Evolutionary conservation across 2,888 invertebrate genomes (phyloP), one percentile per base, ranked within the genome.

Genomic region (Anticlea derivata): DNA sequence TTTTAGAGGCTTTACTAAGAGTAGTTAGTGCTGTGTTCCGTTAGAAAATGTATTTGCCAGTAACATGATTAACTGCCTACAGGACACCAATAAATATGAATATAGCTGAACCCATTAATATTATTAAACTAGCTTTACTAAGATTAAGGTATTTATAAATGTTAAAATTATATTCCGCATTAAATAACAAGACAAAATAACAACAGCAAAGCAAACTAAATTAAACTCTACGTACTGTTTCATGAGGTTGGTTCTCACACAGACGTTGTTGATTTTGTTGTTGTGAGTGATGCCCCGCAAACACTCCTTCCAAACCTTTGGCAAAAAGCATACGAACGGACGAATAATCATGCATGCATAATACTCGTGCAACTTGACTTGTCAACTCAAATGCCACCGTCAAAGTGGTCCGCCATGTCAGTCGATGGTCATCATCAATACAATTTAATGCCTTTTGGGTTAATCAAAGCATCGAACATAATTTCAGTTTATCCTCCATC

Each of bases 191-290:
- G 4, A 20, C 20, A 44, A 31, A 38, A 39, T 6, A 35, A n/a
- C n/a, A n/a, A n/a, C n/a, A n/a, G n/a, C n/a, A n/a, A 44, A 38
- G 40, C 39, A 46, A 53, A 24, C 40, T 29, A 65, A 60, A 59
- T 35, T 33, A 8, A 48, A 55, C 55, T 54, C 49, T 79, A 96
- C 98, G 94, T 94, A 99, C 99, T 99, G 99, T 92, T 99, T 99
- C 95, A 97, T 97, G 58, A 99, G 93, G 86, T 96, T 97, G 50
- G 96, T 98, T 83, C 96, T 94, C 17, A 98, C 97, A 85, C 99
- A 99, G 64, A 98, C 96, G 90, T 99, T 99, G 91, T 95, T 96
- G 78, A 96, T 96, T 92, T 98, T 99, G 91, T 96, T 97, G 92
- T 98, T 99, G 92, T 99, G 98, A 55, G 98, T 97, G 75, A 99